Evolutionary conservation across 2,888 invertebrate species (phyloP).

Genomic region (Perdita meconis): DNA sequence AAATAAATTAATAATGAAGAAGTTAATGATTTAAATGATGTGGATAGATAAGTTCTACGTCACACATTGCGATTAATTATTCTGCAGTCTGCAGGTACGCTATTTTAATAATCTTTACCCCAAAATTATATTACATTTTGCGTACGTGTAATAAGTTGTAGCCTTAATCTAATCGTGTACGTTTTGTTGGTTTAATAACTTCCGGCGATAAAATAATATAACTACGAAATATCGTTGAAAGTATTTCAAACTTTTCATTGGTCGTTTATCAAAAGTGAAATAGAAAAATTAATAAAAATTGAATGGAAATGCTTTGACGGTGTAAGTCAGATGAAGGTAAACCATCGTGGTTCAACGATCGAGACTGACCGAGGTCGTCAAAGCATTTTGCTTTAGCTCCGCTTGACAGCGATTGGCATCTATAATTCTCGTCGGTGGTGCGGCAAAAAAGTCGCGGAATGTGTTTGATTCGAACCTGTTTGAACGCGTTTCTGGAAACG

Average conservation of each 20-base stretch:
- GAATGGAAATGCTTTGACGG: slow-evolving; percentile 10
- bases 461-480: slow-evolving; percentile 49
- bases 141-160: not conserved
- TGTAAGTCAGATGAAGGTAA: slow-evolving; percentile 60
- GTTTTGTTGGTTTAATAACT: not conserved
- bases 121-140: too few species aligned
- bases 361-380: slow-evolving; percentile 67
- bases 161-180: not conserved
- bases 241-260: not conserved
- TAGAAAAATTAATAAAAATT: not conserved
- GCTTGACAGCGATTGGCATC: slow-evolving; percentile 54
- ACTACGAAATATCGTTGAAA: not conserved
- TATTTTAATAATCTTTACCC: too few species aligned
- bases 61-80: too few species aligned
- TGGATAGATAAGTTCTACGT: too few species aligned
- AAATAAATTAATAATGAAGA: too few species aligned
- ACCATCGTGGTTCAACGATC: slow-evolving; percentile 69
- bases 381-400: slow-evolving; percentile 55
- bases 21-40: too few species aligned
- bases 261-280: not conserved
- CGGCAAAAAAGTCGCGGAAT: slow-evolving; percentile 46
- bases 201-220: not conserved
- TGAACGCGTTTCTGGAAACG: slow-evolving; percentile 53
- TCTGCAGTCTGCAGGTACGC: too few species aligned
- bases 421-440: slow-evolving; percentile 50